Percentiles rank a stretch among this genome's conserved stretches.
Conservation (phyloP, 2,888 invertebrate genomes). For the Willowsia nigromaculata region DNA sequence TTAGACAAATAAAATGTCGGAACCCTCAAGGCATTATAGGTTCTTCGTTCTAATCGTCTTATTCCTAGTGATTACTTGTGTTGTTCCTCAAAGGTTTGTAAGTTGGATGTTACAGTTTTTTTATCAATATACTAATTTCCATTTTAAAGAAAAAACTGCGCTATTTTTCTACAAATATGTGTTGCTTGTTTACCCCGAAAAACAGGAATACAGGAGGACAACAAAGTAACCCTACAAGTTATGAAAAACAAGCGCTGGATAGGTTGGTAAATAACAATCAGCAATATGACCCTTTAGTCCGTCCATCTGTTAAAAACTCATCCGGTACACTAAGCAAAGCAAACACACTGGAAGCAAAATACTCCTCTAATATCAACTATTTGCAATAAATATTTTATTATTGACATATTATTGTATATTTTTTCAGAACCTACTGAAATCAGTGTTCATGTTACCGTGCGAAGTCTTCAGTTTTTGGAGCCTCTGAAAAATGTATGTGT, state of each 20-base stretch:
- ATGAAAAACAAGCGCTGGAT: conserved; percentile 46
- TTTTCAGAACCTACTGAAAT: conserved; percentile 46
- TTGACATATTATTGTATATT: too few species aligned
- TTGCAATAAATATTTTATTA: too few species aligned
- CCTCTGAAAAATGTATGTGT: conserved; percentile 53
- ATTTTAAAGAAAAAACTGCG: neutral
- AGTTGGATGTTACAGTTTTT: neutral
- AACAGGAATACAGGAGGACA: conserved; percentile 36
- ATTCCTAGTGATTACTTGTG: conserved; percentile 41
- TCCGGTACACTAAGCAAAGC: conserved; percentile 26
- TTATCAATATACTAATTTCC: neutral
- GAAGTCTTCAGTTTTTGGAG: conserved; percentile 41
- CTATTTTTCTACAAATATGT: too few species aligned
- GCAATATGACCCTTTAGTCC: conserved; percentile 44
- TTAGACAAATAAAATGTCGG: conserved; percentile 27
- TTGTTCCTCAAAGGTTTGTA: conserved; percentile 59
- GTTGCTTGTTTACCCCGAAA: neutral
- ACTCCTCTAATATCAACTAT: neutral
- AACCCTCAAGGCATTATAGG: conserved; percentile 12
- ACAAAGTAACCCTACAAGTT: neutral
- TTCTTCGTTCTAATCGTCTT: conserved; percentile 21
- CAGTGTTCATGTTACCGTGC: conserved; percentile 46
- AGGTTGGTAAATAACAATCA: conserved; percentile 34
- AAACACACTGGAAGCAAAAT: neutral
- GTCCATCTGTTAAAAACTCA: conserved; percentile 47